phyloP scores from a whole-genome alignment of 92 coral and sea anemone species.

The Blastomussa wellsi region DNA sequence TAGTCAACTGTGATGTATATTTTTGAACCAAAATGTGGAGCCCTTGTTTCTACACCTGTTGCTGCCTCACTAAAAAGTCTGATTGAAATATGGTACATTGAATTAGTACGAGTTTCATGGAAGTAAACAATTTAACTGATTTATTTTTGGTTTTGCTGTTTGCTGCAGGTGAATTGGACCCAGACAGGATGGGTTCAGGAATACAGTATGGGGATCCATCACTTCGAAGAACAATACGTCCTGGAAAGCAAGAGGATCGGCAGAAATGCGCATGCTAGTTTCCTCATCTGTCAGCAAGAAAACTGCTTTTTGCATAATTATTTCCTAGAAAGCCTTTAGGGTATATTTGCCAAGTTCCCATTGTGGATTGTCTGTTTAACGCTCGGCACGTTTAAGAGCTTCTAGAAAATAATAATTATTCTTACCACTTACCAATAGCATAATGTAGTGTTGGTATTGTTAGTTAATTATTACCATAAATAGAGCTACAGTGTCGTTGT shows the following conservation, averaged over 20 bases:
- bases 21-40: too few relatives aligned
- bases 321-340: neutral
- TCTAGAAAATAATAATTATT: neutral
- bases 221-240: slow-evolving; percentile 92
- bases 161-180: slow-evolving; percentile 89
- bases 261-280: slow-evolving; percentile 43
- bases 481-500: neutral
- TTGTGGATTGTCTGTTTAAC: neutral
- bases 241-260: slow-evolving; percentile 64
- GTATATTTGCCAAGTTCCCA: neutral
- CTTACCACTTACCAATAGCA: neutral
- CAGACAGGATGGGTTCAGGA: slow-evolving; percentile 99
- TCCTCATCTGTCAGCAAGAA: neutral
- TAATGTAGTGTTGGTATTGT: neutral
- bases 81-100: neutral
- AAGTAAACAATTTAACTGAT: neutral
- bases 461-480: neutral
- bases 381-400: neutral
- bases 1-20: too few relatives aligned
- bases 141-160: neutral
- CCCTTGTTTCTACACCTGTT: too few relatives aligned
- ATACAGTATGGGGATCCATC: slow-evolving; percentile 99
- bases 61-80: too few relatives aligned
- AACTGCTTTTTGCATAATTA: neutral
- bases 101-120: neutral